Evolutionary conservation across 2,888 invertebrate genomes (phyloP), one percentile per base, ranked within the genome.

Genomic region (Electrophaes corylata): DNA sequence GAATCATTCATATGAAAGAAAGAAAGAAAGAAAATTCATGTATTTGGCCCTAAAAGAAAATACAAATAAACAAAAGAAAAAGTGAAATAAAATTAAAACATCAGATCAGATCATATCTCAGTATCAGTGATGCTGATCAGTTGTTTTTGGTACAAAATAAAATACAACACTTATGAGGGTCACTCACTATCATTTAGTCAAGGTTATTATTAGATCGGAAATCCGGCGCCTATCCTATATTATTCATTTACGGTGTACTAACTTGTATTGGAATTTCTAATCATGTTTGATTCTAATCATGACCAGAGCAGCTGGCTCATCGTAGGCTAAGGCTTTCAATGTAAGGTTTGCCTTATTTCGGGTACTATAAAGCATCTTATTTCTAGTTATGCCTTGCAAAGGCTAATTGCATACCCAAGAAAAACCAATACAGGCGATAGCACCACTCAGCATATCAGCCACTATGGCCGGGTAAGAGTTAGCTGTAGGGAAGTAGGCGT

Each of bases 371-470:
- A 3, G 3, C 20, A 20, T 20, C 20, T 3, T 4, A 20, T 20
- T 20, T 20, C 20, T 41, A 6, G 3, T 43, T 0, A 23, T 3
- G 40, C 4, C 18, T 40, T 19, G 23, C 6, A 43, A 10, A 8
- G 2, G 20, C 20, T n/a, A 6, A 26, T 12, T 31, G 81, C 93
- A 88, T 93, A 98, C 98, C 98, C 98, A 99, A 20, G 97, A 95
- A 84, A 99, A 99, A 66, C 98, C 98, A 70, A 99, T 98, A 81
- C 98, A 98, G 3, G 97, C 98, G 69, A 99, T 98, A 19, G 97
- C 98, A 39, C 96, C 98, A 74, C 97, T 97, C 33, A 99, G 90
- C 95, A 99, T 98, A 76, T 99, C 99, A 3, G 97, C 98, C 8
- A 98, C 96, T 70, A 98, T 97, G 8, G 97, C 95, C 0, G 98